Evolutionary conservation across 2,113 vertebrate genomes (phyloP).

Genomic region (Stegostoma tigrinum): DNA sequence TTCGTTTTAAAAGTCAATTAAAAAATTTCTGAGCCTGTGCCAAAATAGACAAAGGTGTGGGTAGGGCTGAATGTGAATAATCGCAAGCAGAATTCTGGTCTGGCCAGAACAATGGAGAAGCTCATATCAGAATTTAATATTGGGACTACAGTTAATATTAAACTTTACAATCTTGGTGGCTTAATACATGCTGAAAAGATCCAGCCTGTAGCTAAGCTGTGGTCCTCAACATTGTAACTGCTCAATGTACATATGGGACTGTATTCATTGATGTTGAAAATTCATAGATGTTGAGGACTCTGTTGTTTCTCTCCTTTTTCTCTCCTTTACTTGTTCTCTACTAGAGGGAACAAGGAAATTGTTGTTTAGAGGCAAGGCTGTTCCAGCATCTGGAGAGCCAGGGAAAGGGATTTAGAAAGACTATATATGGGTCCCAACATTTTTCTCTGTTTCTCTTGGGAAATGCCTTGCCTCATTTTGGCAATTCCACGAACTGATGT

Average conservation of each 20-base stretch:
- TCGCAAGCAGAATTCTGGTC: slow-evolving; percentile 3
- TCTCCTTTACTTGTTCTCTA: neutral
- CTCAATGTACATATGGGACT: neutral
- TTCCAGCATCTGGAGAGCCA: neutral
- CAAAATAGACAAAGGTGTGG: slow-evolving; percentile 3
- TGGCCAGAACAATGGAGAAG: neutral
- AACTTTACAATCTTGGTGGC: neutral
- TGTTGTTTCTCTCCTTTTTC: neutral
- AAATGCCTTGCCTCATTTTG: neutral
- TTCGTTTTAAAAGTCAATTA: neutral
- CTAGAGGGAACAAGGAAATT: neutral
- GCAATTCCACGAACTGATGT: neutral
- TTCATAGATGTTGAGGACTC: neutral
- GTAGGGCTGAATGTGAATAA: neutral
- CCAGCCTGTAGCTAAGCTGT: neutral
- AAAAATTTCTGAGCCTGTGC: neutral
- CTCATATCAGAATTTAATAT: neutral
- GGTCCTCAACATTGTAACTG: neutral
- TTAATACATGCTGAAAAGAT: neutral
- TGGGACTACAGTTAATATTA: neutral
- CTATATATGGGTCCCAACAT: neutral
- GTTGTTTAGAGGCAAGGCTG: neutral
- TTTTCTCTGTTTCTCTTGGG: neutral
- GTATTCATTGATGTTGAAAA: neutral
- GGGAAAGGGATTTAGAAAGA: neutral